Conservation (phyloP, 2,113 vertebrate species). For the Peucedramus taeniatus region DNA sequence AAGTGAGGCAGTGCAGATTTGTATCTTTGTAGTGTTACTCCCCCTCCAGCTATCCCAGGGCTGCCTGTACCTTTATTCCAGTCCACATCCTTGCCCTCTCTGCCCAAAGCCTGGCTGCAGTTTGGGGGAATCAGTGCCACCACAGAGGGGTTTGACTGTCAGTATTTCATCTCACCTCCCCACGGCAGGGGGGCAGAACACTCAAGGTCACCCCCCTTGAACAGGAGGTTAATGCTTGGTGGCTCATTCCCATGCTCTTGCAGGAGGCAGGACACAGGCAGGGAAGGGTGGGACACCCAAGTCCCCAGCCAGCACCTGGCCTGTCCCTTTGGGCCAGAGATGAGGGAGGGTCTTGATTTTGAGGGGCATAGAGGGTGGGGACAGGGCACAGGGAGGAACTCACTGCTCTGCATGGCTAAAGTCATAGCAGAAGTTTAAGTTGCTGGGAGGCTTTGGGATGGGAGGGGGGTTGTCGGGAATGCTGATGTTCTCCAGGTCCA, state of each 20-base stretch:
- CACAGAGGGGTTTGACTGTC: not conserved
- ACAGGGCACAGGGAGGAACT: not conserved
- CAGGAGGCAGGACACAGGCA: not conserved
- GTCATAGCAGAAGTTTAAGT: constrained; percentile 95
- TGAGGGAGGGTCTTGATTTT: not conserved
- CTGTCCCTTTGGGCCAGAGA: not conserved
- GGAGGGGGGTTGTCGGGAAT: constrained; percentile 87
- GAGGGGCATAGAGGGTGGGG: accelerated
- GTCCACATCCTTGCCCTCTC: not conserved
- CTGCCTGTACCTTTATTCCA: not conserved
- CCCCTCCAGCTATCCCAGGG: not conserved
- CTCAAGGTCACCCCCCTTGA: accelerated
- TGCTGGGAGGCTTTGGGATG: constrained; percentile 91
- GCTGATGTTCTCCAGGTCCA: constrained; percentile 92
- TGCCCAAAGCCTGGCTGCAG: not conserved
- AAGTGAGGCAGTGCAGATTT: not conserved
- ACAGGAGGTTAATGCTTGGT: accelerated
- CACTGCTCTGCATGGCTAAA: constrained; percentile 86
- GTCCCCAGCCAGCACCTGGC: not conserved
- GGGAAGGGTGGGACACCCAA: not conserved
- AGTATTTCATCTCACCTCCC: not conserved
- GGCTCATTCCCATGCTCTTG: not conserved
- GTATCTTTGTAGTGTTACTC: not conserved
- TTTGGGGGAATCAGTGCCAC: not conserved
- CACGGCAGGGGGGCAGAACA: not conserved